phyloP scores from a whole-genome alignment of 2,113 vertebrate species.

The Seriola quinqueradiata region DNA sequence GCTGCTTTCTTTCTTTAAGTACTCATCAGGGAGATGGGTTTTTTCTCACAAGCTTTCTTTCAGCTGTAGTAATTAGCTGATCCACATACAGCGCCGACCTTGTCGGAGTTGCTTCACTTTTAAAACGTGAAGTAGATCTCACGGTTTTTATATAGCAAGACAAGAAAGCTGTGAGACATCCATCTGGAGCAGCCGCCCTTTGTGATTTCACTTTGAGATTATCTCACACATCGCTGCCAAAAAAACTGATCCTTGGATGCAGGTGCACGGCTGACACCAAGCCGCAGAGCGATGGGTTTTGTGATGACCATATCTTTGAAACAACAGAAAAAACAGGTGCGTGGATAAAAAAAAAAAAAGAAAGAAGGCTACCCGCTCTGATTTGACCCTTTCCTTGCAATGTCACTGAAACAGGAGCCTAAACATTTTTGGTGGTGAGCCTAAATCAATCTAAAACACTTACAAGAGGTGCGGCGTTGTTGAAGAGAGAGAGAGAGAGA shows the following conservation, averaged over 20 bases:
- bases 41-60: slow-evolving; percentile 66
- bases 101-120: slow-evolving; percentile 55
- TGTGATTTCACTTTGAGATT: slow-evolving; percentile 44
- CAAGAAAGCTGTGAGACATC: slow-evolving; percentile 25
- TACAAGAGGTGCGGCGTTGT: slow-evolving; percentile 7
- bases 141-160: slow-evolving; percentile 5
- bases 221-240: slow-evolving; percentile 16
- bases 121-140: slow-evolving; percentile 50
- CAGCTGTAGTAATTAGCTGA: slow-evolving; percentile 65
- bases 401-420: neutral
- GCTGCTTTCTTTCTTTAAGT: slow-evolving; percentile 72
- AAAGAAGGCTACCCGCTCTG: slow-evolving; percentile 5
- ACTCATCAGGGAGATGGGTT: slow-evolving; percentile 62
- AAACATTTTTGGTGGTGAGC: neutral
- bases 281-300: slow-evolving; percentile 14
- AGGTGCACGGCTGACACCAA: slow-evolving; percentile 34
- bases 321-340: slow-evolving; percentile 12
- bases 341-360: neutral
- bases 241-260: slow-evolving; percentile 25
- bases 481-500: neutral
- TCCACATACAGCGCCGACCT: slow-evolving; percentile 38
- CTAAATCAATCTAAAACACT: slow-evolving; percentile 14
- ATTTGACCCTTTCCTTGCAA: slow-evolving; percentile 13
- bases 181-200: slow-evolving; percentile 14
- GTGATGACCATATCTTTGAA: slow-evolving; percentile 26